Percentiles rank a stretch among this genome's conserved stretches.
Conservation (phyloP, 1,140 invertebrate species). For the Piezodorus guildinii region DNA sequence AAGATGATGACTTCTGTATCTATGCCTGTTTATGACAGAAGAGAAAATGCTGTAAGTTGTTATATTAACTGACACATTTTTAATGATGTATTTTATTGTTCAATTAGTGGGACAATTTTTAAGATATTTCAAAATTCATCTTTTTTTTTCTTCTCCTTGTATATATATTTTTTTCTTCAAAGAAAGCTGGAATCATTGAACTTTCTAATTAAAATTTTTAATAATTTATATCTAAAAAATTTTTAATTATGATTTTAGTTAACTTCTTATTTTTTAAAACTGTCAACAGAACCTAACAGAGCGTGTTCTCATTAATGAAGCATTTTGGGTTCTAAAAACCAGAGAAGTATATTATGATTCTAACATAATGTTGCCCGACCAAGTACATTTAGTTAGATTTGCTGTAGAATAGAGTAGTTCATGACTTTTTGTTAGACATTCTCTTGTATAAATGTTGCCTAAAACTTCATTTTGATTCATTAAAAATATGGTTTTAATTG, state of each 20-base stretch:
- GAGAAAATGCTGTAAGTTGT: constrained; percentile 58
- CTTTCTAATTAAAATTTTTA: neutral
- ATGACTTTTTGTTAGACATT: constrained; percentile 18
- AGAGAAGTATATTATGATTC: constrained; percentile 57
- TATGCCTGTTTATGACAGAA: constrained; percentile 78
- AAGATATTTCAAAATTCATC: neutral
- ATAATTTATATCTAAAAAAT: neutral
- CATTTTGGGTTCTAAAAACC: constrained; percentile 78
- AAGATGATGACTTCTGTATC: constrained; percentile 81
- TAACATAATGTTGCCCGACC: constrained; percentile 23
- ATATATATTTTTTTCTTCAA: too few relatives aligned
- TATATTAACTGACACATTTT: neutral
- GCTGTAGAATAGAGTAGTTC: constrained; percentile 20
- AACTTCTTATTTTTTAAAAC: constrained; percentile 20
- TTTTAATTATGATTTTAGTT: constrained; percentile 5
- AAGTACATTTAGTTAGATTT: constrained; percentile 24
- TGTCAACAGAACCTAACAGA: constrained; percentile 77
- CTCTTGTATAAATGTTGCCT: neutral
- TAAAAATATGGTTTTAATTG: constrained; percentile 11
- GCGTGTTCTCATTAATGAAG: constrained; percentile 84
- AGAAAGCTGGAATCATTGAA: neutral
- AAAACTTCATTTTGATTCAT: neutral
- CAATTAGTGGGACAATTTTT: neutral
- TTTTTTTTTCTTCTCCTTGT: too few relatives aligned
- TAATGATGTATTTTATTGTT: constrained; percentile 6